Conservation (phyloP, 2,888 invertebrate genomes). For the Ennomos quercinarius region DNA sequence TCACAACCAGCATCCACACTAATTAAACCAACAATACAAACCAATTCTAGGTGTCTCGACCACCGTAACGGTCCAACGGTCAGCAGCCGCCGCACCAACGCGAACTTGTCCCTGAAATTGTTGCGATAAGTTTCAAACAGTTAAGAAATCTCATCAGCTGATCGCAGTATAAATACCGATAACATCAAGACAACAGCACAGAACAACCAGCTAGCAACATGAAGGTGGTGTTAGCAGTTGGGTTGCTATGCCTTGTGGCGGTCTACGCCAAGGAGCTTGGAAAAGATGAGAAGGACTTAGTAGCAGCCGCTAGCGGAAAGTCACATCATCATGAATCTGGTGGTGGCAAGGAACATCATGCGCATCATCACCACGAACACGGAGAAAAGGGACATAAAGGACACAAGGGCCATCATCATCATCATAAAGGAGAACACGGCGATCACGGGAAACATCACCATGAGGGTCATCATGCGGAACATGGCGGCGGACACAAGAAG, state of each 20-base stretch:
- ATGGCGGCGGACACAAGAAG: constrained; percentile 76
- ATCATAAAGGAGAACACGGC: constrained; percentile 77
- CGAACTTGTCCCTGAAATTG: constrained; percentile 66
- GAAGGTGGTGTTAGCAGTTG: constrained; percentile 71
- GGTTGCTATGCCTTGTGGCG: constrained; percentile 73
- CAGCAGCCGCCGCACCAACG: constrained; percentile 37
- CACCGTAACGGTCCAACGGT: constrained; percentile 69
- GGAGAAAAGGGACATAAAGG: constrained; percentile 76
- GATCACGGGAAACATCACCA: constrained; percentile 78
- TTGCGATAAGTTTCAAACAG: constrained; percentile 73
- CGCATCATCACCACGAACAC: constrained; percentile 75
- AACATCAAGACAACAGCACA: constrained; percentile 53
- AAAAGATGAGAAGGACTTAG: constrained; percentile 73
- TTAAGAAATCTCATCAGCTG: constrained; percentile 62
- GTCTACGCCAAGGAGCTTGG: constrained; percentile 68
- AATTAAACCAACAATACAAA: constrained; percentile 50
- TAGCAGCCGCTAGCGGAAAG: constrained; percentile 74
- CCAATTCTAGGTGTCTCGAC: constrained; percentile 51
- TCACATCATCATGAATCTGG: constrained; percentile 71
- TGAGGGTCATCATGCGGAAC: constrained; percentile 73
- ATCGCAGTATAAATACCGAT: constrained; percentile 74
- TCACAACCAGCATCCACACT: constrained; percentile 26
- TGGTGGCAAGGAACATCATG: constrained; percentile 77
- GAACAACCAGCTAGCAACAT: constrained; percentile 65
- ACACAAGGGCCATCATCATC: constrained; percentile 79